phyloP scores from a whole-genome alignment of 2,113 vertebrate genomes.

The Emydura subglobosa region DNA sequence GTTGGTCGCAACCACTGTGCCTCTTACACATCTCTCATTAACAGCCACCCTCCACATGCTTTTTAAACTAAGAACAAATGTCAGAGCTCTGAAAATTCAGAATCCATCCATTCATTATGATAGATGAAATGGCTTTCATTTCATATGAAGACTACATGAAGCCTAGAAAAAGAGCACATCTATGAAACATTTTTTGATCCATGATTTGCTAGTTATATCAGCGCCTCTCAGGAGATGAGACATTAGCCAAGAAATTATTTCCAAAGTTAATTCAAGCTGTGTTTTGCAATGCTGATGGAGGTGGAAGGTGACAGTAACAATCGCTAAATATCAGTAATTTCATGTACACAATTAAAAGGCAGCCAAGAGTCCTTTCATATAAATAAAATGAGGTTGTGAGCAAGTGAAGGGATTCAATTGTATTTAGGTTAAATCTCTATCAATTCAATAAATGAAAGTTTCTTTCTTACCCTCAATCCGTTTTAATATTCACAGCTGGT shows the following conservation, averaged over 20 bases:
- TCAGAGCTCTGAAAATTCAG: background rate
- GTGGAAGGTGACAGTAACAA: conserved; percentile 55
- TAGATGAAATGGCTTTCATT: conserved; percentile 18
- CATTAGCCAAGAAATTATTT: conserved; percentile 46
- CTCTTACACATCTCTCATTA: background rate
- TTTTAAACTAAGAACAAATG: background rate
- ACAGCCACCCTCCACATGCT: background rate
- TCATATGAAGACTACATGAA: background rate
- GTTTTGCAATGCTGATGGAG: conserved; percentile 47
- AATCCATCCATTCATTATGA: background rate
- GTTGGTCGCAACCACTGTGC: rapidly evolving
- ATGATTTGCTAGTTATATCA: background rate
- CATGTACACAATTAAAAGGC: conserved; percentile 58
- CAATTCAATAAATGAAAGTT: conserved; percentile 25
- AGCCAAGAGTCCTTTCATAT: conserved; percentile 28
- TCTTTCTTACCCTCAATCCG: conserved; percentile 44
- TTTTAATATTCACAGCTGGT: conserved; percentile 51
- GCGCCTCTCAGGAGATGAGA: conserved; percentile 49
- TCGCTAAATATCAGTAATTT: conserved; percentile 58
- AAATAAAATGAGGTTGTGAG: conserved; percentile 28
- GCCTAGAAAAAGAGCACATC: background rate
- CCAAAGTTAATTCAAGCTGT: conserved; percentile 31
- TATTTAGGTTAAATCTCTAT: conserved; percentile 45
- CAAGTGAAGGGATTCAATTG: background rate
- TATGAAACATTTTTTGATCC: conserved; percentile 19